Evolutionary conservation across 1,140 invertebrate species (phyloP).

Genomic region (Octopus sinensis): DNA sequence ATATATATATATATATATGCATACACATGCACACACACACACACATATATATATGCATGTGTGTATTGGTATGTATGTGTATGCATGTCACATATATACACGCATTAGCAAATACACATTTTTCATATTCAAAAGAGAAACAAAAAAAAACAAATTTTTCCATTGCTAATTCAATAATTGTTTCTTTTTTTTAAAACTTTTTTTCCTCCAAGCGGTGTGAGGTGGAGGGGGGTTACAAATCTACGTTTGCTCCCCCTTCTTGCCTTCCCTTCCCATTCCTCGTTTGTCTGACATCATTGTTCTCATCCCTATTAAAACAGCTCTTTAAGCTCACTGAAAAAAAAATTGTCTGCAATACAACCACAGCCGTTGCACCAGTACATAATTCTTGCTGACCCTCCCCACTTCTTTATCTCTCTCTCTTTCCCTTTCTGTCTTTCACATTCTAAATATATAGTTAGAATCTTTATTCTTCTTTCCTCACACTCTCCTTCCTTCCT

Average conservation of each 20-base stretch:
- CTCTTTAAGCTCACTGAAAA: neutral
- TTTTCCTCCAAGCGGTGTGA: too few relatives aligned
- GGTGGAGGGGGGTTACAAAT: too few relatives aligned
- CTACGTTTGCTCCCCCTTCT: too few relatives aligned
- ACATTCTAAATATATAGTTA: too few relatives aligned
- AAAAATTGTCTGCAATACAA: neutral
- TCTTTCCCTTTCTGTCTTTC: neutral
- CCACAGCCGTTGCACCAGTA: neutral
- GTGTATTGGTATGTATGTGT: too few relatives aligned
- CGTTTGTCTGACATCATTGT: slow-evolving; percentile 4
- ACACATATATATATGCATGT: too few relatives aligned
- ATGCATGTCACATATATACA: too few relatives aligned
- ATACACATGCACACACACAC: too few relatives aligned
- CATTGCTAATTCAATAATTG: neutral
- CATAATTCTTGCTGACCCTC: neutral
- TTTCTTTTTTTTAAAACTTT: neutral
- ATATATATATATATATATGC: too few relatives aligned
- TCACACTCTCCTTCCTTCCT: too few relatives aligned
- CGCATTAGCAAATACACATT: too few relatives aligned
- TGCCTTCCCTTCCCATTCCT: neutral
- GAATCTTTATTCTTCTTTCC: too few relatives aligned
- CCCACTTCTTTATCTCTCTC: neutral
- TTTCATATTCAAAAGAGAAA: neutral
- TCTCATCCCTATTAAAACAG: slow-evolving; percentile 5
- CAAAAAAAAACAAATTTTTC: neutral